Conservation (phyloP, 2,888 invertebrate genomes). For the Cetonia aurata region DNA sequence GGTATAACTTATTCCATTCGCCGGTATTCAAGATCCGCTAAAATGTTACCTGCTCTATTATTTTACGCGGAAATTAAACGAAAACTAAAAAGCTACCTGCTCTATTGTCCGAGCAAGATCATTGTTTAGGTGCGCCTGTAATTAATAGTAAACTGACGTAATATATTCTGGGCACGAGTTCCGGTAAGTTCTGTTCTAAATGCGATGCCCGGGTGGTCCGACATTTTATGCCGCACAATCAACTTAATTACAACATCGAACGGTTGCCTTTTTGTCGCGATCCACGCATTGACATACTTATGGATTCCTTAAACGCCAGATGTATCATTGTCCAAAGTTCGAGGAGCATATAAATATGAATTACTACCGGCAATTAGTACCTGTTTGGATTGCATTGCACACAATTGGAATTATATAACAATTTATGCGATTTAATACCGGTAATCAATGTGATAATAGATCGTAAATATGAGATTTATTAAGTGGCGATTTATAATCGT, state of each 20-base stretch:
- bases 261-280: background rate
- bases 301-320: background rate
- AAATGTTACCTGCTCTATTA: too few species aligned
- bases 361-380: background rate
- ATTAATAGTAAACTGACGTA: background rate
- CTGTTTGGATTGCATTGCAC: background rate
- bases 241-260: background rate
- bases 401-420: background rate
- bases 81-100: too few species aligned
- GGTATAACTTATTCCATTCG: too few species aligned
- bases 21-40: too few species aligned
- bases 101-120: too few species aligned
- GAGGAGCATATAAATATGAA: background rate
- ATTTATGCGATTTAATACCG: background rate
- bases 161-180: constrained; percentile 1
- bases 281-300: background rate
- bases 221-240: background rate
- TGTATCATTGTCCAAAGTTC: background rate
- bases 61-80: too few species aligned
- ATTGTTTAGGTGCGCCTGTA: too few species aligned
- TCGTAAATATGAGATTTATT: too few species aligned
- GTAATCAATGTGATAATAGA: background rate
- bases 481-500: too few species aligned
- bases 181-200: background rate
- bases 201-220: background rate